Percentiles rank a stretch among this genome's conserved stretches.
phyloP scores from a whole-genome alignment of 2,797 vertebrate genomes.

The Tragelaphus oryx region DNA sequence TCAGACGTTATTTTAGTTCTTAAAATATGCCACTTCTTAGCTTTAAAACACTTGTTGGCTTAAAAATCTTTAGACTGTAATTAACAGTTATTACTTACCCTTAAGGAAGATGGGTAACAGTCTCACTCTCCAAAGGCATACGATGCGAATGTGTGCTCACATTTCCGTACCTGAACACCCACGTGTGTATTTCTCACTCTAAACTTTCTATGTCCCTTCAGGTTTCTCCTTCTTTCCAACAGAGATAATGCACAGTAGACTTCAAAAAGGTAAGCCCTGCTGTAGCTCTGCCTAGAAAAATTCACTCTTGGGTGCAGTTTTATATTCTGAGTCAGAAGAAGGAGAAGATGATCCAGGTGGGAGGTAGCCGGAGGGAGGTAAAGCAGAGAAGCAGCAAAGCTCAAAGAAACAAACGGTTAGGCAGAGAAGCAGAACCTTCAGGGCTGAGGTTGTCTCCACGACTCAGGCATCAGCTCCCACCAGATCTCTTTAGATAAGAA shows the following conservation, averaged over 20 bases:
- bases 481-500: not conserved
- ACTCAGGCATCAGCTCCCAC: not conserved
- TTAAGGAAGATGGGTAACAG: not conserved
- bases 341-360: not conserved
- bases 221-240: not conserved
- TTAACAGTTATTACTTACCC: not conserved
- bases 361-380: not conserved
- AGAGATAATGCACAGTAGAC: not conserved
- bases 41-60: not conserved
- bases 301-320: not conserved
- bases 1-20: not conserved
- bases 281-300: not conserved
- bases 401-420: not conserved
- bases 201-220: not conserved
- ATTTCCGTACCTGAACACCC: not conserved
- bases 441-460: not conserved
- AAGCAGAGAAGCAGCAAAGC: not conserved
- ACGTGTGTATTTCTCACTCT: not conserved
- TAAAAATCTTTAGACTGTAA: not conserved
- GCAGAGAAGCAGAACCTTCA: not conserved
- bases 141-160: fast-evolving
- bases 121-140: not conserved
- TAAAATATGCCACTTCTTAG: not conserved
- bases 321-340: not conserved
- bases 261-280: not conserved